Conservation (phyloP, 2,888 invertebrate genomes). For the Nematopogon swammerdamellus region DNA sequence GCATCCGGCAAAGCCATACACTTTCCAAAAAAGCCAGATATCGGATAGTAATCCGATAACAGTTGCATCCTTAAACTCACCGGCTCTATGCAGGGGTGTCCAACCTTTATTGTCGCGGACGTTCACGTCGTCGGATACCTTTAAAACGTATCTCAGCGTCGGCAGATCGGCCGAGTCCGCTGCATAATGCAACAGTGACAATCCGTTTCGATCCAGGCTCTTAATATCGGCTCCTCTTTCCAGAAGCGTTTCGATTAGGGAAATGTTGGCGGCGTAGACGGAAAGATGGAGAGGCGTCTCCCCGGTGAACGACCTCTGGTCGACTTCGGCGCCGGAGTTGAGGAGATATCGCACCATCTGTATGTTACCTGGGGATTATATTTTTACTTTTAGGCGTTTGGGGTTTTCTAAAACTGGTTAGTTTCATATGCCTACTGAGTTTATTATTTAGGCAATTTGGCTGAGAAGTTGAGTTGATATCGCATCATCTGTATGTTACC, state of each 20-base stretch:
- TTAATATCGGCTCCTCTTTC: constrained; percentile 43
- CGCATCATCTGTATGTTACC: constrained; percentile 37
- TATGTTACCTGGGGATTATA: constrained; percentile 30
- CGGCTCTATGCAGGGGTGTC: constrained; percentile 54
- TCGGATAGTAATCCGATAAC: no score
- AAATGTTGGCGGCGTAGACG: constrained; percentile 23
- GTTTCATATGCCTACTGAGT: no score
- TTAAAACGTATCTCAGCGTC: constrained; percentile 25
- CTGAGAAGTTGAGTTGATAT: no score
- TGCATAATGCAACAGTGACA: constrained; percentile 51
- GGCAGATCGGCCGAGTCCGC: constrained; percentile 44
- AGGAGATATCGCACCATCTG: constrained; percentile 39
- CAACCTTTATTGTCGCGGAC: constrained; percentile 43
- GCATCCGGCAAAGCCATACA: no score
- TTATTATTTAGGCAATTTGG: no score
- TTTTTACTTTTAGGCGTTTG: no score
- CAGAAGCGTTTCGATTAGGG: constrained; percentile 33
- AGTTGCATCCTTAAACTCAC: constrained; percentile 18
- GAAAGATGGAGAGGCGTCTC: constrained; percentile 51
- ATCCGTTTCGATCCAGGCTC: constrained; percentile 42
- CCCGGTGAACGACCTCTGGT: constrained; percentile 29
- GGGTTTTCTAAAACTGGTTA: no score
- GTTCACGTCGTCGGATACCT: constrained; percentile 33
- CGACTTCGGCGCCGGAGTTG: constrained; percentile 40
- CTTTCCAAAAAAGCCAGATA: no score